Evolutionary conservation across 2,888 invertebrate species (phyloP).

Genomic region (Aspidiotus rigidus): DNA sequence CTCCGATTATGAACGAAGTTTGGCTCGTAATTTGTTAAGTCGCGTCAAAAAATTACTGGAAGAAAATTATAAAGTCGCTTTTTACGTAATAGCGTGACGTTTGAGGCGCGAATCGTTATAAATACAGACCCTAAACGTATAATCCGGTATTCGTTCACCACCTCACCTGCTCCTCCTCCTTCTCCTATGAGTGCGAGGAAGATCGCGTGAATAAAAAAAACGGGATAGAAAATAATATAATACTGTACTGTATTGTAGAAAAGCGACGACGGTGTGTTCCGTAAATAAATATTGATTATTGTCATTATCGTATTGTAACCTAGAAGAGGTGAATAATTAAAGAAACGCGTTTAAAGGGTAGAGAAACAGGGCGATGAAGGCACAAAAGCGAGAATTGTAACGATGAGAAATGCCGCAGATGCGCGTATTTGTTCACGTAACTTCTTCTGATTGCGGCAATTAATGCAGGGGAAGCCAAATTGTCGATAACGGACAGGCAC

Average conservation of each 20-base stretch:
- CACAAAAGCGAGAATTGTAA: constrained; percentile 21
- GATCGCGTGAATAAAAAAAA: too few relatives aligned
- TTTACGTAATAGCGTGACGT: constrained; percentile 22
- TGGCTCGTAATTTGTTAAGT: constrained; percentile 27
- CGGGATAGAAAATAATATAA: background rate
- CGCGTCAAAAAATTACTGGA: background rate
- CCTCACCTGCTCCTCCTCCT: too few relatives aligned
- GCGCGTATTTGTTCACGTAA: constrained; percentile 22
- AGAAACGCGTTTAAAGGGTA: constrained; percentile 32
- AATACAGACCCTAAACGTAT: constrained; percentile 8
- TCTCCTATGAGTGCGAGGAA: too few relatives aligned
- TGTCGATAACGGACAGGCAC: background rate
- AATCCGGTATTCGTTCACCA: too few relatives aligned
- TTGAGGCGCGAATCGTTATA: constrained; percentile 17
- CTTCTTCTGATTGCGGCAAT: constrained; percentile 30
- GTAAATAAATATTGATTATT: constrained; percentile 33
- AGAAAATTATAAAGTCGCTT: constrained; percentile 9
- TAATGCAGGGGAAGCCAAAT: constrained; percentile 24
- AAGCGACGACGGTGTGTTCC: background rate
- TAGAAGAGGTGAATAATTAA: constrained; percentile 28
- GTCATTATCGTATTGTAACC: constrained; percentile 32
- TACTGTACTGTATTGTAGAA: background rate
- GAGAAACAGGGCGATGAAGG: constrained; percentile 31
- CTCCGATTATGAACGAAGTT: too few relatives aligned
- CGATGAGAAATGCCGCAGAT: constrained; percentile 29